Evolutionary conservation across 2,797 vertebrate genomes (phyloP).

Genomic region (Discoglossus pictus): DNA sequence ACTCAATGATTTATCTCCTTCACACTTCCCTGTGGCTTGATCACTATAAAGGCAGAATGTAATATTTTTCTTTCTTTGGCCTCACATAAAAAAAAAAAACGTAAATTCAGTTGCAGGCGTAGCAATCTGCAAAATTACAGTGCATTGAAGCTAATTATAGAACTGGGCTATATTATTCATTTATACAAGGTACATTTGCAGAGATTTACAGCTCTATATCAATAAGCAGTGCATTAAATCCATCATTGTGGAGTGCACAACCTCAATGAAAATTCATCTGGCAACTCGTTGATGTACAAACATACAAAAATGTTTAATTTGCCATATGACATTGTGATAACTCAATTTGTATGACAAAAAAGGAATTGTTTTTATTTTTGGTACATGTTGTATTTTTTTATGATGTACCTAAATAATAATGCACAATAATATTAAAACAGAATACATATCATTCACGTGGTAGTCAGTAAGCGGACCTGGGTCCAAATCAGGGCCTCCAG

Average conservation of each 20-base stretch:
- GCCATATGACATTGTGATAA: too few species aligned
- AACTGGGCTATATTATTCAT: neutral
- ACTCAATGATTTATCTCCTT: neutral
- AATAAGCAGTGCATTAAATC: constrained; percentile 1
- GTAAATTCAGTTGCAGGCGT: too few species aligned
- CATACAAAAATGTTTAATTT: too few species aligned
- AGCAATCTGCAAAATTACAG: neutral
- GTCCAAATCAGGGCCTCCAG: too few species aligned
- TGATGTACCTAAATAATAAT: too few species aligned
- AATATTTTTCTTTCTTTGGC: neutral
- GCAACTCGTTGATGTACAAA: constrained; percentile 3
- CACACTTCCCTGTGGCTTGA: neutral
- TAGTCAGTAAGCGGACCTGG: too few species aligned
- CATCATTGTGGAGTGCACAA: neutral
- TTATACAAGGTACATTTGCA: neutral
- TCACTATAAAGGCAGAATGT: neutral
- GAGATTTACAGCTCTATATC: neutral
- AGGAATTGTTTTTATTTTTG: too few species aligned
- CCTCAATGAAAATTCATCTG: constrained; percentile 2
- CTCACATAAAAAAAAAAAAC: too few species aligned
- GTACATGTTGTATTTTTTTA: too few species aligned
- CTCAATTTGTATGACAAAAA: too few species aligned
- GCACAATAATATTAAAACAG: too few species aligned
- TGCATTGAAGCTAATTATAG: neutral
- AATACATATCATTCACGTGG: too few species aligned